Evolutionary conservation across 2,113 vertebrate genomes (phyloP).

Genomic region (Diadophis punctatus): DNA sequence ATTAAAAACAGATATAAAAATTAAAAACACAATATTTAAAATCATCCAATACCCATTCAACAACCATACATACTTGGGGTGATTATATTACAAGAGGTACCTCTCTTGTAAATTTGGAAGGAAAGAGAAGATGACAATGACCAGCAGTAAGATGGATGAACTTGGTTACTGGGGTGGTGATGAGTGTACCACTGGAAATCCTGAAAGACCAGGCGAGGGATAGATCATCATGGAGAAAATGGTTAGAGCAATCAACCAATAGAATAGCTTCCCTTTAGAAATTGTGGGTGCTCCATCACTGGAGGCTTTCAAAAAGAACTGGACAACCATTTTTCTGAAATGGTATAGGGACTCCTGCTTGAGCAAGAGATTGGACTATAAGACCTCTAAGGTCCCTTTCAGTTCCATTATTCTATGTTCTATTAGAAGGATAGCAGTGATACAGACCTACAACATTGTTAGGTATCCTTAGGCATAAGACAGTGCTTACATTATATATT

Average conservation of each 20-base stretch:
- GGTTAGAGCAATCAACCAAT: not conserved
- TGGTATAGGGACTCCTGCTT: not conserved
- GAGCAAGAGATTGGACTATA: not conserved
- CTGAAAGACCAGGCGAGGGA: not conserved
- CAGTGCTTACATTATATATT: not conserved
- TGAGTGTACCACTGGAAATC: not conserved
- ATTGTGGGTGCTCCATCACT: not conserved
- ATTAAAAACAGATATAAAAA: too few species aligned
- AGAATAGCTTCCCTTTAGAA: not conserved
- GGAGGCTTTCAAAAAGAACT: not conserved
- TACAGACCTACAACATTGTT: not conserved
- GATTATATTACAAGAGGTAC: too few species aligned
- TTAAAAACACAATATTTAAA: too few species aligned
- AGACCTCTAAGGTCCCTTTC: not conserved
- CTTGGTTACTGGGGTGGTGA: not conserved
- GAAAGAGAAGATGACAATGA: not conserved
- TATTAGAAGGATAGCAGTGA: not conserved
- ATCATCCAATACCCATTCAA: too few species aligned
- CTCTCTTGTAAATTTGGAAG: not conserved
- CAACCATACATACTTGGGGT: too few species aligned
- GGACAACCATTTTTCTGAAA: not conserved
- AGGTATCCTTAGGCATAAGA: not conserved
- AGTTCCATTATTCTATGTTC: not conserved
- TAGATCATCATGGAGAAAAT: not conserved
- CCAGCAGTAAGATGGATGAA: not conserved